phyloP scores from a whole-genome alignment of 2,888 invertebrate genomes.

The Cephus sareptanus region DNA sequence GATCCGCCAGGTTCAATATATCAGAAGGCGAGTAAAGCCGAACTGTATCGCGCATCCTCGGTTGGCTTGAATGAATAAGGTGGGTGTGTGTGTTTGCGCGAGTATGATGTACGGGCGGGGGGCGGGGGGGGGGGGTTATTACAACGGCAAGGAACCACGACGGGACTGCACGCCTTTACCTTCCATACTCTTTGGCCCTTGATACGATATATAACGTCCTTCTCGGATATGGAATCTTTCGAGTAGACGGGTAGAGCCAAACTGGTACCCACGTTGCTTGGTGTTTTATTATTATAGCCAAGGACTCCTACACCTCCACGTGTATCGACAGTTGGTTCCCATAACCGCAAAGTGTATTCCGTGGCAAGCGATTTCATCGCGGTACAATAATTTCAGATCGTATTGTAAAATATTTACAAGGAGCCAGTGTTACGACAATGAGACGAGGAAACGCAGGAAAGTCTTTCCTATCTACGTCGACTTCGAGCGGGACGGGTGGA shows the following conservation, averaged over 20 bases:
- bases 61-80: background rate
- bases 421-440: no score
- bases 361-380: no score
- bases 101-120: constrained; percentile 48
- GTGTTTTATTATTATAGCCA: no score
- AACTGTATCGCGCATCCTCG: background rate
- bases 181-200: constrained; percentile 46
- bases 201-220: constrained; percentile 46
- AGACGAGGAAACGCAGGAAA: no score
- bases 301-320: no score
- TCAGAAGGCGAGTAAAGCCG: background rate
- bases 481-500: no score
- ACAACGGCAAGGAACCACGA: constrained; percentile 54
- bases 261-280: no score
- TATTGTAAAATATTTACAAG: no score
- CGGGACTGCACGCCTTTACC: constrained; percentile 30
- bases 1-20: background rate
- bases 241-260: constrained; percentile 26
- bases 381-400: no score
- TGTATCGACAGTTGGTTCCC: no score
- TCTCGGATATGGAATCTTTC: constrained; percentile 22
- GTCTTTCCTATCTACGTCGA: no score
- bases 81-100: constrained; percentile 25
- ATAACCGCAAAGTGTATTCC: no score
- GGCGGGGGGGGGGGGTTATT: constrained; percentile 44